Evolutionary conservation across 2,113 vertebrate species (phyloP), one percentile per base, ranked within the genome.

Genomic region (Pterocles gutturalis): DNA sequence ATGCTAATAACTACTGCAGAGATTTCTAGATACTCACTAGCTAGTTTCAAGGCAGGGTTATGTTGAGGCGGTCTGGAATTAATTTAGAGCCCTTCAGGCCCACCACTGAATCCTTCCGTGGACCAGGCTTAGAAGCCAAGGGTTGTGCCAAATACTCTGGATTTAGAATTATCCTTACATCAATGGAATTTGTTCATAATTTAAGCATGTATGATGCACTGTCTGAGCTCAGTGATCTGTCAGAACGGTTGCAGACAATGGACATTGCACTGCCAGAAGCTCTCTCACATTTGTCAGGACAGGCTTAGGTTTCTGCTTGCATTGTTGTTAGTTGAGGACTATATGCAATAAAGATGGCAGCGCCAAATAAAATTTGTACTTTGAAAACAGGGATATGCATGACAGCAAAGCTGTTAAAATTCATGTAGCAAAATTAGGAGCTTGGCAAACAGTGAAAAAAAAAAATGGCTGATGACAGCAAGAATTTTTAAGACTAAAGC

Each of bases 101-200:
- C 93, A 92, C 95, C 80, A 89, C 72, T 92, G 90, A 58, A 81
- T 96, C 80, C 89, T 96, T 96, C 85, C 81, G 60, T 55, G 65
- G 93, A 92, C 66, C 93, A 66, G 71, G 76, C 72, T 90, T 51
- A 79, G 75, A 93, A 96, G 96, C 92, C 95, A 97, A 96, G 88
- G 54, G 70, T 49, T 49, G 73, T 0, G 24, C 94, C 96, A 97
- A 94, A 93, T 90, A 67, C 87, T 69, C 96, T 97, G 93, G 89
- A 93, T 97, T 97, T 97, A 97, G 86, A 96, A 97, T 97, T 92
- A 95, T 84, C 85, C 91, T 97, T 93, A 93, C 87, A 96, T 97
- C 96, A 93, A 48, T 97, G 97, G 97, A 98, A 97, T 97, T 97
- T 98, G 71, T 95, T 96, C 94, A 76, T 95, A 95, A 97, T 98